Evolutionary conservation across 1,140 invertebrate genomes (phyloP), one percentile per base, ranked within the genome.

Genomic region (Piezodorus guildinii): DNA sequence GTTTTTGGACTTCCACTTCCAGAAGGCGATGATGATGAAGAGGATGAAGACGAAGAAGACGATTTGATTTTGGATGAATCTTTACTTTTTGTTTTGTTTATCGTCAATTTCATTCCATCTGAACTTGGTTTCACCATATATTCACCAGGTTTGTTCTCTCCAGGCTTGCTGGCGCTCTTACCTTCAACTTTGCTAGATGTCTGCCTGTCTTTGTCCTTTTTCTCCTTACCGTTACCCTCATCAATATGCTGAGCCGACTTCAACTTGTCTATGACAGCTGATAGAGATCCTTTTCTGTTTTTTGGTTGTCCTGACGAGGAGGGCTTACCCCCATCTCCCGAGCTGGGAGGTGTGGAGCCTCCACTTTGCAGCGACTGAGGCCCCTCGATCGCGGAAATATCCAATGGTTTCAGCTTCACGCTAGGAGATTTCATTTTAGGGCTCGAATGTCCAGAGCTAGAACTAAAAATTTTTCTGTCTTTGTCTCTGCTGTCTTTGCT

Each of bases 41-140:
- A 66, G 8, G 67, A 66, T 25, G 68, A 68, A 1, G 56, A 39
- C 39, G 65, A 65, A 16, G 71, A 62, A 46, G 65, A 45, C 10
- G 69, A 69, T 60, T 70, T 69, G 0, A 66, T 62, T 45, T 77
- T 77, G 10, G 76, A 71, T 66, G 71, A 63, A 76, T 85, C 85
- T n/a, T 80, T 83, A 62, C 84, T 78, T 69, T 71, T 72, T 1
- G 88, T 89, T 77, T 92, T 93, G 70, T 91, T 93, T 10, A 93
- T 90, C 0, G 89, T 94, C 14, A 94, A 82, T 73, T 92, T 94
- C 74, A 93, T 88, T 0, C 89, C 90, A 70, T 90, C 89, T 1
- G 83, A 85, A 68, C 87, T 89, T 39, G 84, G 84, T 70, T 91
- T 91, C 0, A 91, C 85, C 82, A 90, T 90, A 69, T 92, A 94